A percentile compares a stretch with the other conserved stretches of the same genome.
Evolutionary conservation across 2,888 invertebrate species (phyloP).

Genomic region (Gymnocheta viridis): DNA sequence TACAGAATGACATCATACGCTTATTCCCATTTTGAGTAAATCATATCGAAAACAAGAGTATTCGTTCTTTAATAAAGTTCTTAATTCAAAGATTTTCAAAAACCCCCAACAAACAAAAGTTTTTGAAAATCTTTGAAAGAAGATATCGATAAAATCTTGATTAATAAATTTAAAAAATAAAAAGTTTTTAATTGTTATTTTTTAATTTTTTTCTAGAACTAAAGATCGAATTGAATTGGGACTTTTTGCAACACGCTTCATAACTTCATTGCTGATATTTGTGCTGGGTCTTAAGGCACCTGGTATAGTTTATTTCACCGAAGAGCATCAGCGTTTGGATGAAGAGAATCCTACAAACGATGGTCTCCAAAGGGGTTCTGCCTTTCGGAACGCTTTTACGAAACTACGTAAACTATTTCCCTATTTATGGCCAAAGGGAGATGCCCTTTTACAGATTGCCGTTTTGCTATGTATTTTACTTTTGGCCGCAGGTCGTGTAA

Average conservation of each 20-base stretch:
- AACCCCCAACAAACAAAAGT: too few species aligned
- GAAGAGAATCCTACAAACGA: constrained; percentile 76
- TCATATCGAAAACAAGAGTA: too few species aligned
- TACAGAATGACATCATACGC: too few species aligned
- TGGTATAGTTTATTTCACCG: constrained; percentile 86
- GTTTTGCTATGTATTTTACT: constrained; percentile 91
- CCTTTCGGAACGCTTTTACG: constrained; percentile 90
- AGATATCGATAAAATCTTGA: too few species aligned
- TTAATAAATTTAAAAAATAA: background rate
- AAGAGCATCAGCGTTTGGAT: constrained; percentile 79
- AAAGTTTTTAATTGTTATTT: background rate
- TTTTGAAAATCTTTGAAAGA: too few species aligned
- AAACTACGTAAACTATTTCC: constrained; percentile 92
- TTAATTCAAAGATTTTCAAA: too few species aligned
- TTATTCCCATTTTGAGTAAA: too few species aligned
- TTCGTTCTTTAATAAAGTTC: too few species aligned
- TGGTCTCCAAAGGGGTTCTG: constrained; percentile 83
- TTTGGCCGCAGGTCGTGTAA: constrained; percentile 89
- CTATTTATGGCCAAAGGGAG: constrained; percentile 96
- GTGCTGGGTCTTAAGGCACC: constrained; percentile 93
- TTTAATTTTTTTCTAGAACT: constrained; percentile 81
- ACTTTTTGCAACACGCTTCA: constrained; percentile 91
- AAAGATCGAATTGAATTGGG: constrained; percentile 93
- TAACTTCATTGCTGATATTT: constrained; percentile 90
- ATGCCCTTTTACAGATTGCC: constrained; percentile 88